Evolutionary conservation across 2,113 vertebrate genomes (phyloP).

Genomic region (Lipophrys pholis): DNA sequence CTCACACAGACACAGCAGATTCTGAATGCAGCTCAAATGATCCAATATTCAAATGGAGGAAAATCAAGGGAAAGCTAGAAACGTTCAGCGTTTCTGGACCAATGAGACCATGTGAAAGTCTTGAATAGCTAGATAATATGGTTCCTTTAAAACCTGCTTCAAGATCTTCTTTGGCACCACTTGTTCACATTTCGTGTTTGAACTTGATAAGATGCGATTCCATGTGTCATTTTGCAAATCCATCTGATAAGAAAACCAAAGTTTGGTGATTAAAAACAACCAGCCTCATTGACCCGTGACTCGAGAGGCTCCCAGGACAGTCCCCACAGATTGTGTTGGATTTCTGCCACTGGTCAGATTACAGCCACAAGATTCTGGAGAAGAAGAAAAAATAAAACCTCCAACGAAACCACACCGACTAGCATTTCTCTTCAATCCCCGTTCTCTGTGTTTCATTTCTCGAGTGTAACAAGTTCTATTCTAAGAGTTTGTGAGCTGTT

Average conservation of each 20-base stretch:
- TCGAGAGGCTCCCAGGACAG: not conserved
- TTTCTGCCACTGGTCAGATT: conserved; percentile 23
- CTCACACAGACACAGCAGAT: too few species aligned
- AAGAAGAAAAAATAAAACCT: conserved; percentile 4
- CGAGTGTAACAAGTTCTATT: conserved; percentile 27
- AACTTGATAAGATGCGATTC: too few species aligned
- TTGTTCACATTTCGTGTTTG: not conserved
- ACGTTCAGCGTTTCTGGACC: too few species aligned
- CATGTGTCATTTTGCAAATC: not conserved
- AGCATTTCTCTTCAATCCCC: conserved; percentile 4
- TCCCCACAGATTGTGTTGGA: conserved; percentile 12
- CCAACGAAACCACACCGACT: conserved; percentile 7
- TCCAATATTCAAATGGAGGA: too few species aligned
- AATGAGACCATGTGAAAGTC: too few species aligned
- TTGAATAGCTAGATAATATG: too few species aligned
- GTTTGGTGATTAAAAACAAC: too few species aligned
- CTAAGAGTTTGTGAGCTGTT: conserved; percentile 39
- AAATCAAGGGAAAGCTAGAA: too few species aligned
- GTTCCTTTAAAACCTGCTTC: not conserved
- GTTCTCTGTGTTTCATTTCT: conserved; percentile 22
- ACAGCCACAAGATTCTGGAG: conserved; percentile 18
- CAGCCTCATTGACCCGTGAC: too few species aligned
- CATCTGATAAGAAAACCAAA: not conserved
- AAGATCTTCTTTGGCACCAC: not conserved
- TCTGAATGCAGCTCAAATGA: too few species aligned